phyloP scores from a whole-genome alignment of 2,797 vertebrate species.

The Nyctibius grandis region DNA sequence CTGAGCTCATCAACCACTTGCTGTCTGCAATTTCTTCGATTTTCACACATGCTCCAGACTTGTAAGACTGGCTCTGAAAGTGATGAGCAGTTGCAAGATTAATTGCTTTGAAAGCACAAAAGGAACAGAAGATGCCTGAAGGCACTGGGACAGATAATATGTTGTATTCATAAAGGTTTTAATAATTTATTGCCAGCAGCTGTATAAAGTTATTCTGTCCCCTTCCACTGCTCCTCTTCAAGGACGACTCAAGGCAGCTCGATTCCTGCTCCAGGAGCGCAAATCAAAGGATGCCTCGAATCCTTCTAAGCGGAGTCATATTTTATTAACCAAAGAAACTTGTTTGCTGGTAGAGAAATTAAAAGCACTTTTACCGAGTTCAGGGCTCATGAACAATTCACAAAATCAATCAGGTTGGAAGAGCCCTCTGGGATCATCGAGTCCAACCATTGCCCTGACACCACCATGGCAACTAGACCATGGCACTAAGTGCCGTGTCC shows the following conservation, averaged over 20 bases:
- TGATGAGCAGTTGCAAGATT: slow-evolving; percentile 11
- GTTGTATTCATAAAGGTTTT: slow-evolving; percentile 39
- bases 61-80: background rate
- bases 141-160: slow-evolving; percentile 7
- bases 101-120: slow-evolving; percentile 51
- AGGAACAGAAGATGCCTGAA: slow-evolving; percentile 38
- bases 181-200: slow-evolving; percentile 50
- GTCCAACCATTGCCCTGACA: too few species aligned
- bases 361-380: background rate
- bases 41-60: background rate
- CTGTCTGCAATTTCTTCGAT: background rate
- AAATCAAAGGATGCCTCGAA: background rate
- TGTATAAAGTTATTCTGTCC: slow-evolving; percentile 22
- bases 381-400: background rate
- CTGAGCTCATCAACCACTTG: background rate
- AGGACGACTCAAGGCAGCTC: background rate
- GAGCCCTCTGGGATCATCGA: too few species aligned
- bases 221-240: background rate
- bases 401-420: too few species aligned
- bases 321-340: background rate
- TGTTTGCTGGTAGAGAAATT: background rate
- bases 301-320: background rate
- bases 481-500: too few species aligned
- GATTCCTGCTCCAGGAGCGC: background rate
- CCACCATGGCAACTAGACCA: too few species aligned